Evolutionary conservation across 2,888 invertebrate species (phyloP).

Genomic region (Caenorhabditis sp.): DNA sequence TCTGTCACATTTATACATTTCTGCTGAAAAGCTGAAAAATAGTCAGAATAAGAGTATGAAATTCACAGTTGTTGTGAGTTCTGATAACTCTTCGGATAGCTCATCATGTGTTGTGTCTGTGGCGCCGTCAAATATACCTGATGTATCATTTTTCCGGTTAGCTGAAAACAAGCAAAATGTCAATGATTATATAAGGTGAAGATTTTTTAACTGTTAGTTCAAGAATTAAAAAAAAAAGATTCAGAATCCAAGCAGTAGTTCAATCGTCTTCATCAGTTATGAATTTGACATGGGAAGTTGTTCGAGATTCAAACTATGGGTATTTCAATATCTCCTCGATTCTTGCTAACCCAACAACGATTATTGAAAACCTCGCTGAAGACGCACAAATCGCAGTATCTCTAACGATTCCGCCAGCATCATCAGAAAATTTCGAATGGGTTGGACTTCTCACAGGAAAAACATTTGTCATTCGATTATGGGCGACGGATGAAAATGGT

Average conservation of each 20-base stretch:
- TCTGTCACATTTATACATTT: slow-evolving; percentile 11
- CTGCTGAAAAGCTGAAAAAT: slow-evolving; percentile 8
- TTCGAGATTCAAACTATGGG: slow-evolving; percentile 24
- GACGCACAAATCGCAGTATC: slow-evolving; percentile 41
- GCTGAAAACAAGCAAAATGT: slow-evolving; percentile 32
- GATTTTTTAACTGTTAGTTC: no score
- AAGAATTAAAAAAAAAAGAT: background rate
- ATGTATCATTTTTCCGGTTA: slow-evolving; percentile 21
- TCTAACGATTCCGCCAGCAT: slow-evolving; percentile 47
- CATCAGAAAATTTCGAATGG: slow-evolving; percentile 19
- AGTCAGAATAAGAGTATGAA: slow-evolving; percentile 17
- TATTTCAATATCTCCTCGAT: slow-evolving; percentile 35
- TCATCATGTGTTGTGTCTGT: slow-evolving; percentile 33
- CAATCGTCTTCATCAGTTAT: slow-evolving; percentile 14
- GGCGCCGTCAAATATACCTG: slow-evolving; percentile 21
- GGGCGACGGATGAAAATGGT: slow-evolving; percentile 37
- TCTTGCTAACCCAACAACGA: slow-evolving; percentile 19
- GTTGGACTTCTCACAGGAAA: slow-evolving; percentile 29
- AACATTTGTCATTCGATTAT: slow-evolving; percentile 26
- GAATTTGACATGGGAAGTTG: slow-evolving; percentile 35
- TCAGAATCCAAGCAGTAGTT: slow-evolving; percentile 39
- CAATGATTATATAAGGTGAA: slow-evolving; percentile 37
- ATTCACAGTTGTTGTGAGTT: slow-evolving; percentile 21
- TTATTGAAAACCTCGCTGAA: slow-evolving; percentile 18
- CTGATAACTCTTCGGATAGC: slow-evolving; percentile 26